Percentiles rank a stretch among this genome's conserved stretches.
Conservation (phyloP, 2,113 vertebrate genomes). For the Aramus guarauna region DNA sequence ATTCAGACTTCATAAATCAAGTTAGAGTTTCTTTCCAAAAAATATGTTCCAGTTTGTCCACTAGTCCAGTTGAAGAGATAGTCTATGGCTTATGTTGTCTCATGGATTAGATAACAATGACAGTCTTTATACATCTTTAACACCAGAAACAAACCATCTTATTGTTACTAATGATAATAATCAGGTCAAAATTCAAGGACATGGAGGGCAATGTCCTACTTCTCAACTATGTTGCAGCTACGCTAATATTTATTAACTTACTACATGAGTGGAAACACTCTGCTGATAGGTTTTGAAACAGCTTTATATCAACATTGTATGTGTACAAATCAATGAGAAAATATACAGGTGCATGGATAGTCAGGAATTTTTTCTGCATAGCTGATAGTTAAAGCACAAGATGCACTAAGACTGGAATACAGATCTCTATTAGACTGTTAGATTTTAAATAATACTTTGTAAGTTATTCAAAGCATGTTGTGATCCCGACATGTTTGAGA, state of each 20-base stretch:
- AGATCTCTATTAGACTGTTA: background rate
- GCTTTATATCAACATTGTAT: background rate
- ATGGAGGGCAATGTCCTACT: background rate
- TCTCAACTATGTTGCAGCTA: background rate
- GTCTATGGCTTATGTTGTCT: background rate
- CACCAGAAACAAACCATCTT: background rate
- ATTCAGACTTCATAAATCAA: background rate
- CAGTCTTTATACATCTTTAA: background rate
- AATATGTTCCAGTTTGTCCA: background rate
- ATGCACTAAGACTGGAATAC: background rate
- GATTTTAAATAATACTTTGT: background rate
- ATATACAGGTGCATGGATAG: background rate
- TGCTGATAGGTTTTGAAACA: background rate
- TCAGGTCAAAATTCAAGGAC: background rate
- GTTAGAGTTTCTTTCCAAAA: background rate
- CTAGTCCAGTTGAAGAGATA: background rate
- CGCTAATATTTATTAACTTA: background rate
- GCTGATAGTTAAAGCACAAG: background rate
- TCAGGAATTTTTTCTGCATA: background rate
- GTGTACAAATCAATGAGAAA: background rate
- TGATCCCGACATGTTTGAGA: constrained; percentile 38
- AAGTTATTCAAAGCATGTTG: constrained; percentile 39
- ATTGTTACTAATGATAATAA: background rate
- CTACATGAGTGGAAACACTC: background rate
- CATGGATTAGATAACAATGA: background rate